Evolutionary conservation across 2,888 invertebrate species (phyloP).

Genomic region (Lochmaea crataegi): DNA sequence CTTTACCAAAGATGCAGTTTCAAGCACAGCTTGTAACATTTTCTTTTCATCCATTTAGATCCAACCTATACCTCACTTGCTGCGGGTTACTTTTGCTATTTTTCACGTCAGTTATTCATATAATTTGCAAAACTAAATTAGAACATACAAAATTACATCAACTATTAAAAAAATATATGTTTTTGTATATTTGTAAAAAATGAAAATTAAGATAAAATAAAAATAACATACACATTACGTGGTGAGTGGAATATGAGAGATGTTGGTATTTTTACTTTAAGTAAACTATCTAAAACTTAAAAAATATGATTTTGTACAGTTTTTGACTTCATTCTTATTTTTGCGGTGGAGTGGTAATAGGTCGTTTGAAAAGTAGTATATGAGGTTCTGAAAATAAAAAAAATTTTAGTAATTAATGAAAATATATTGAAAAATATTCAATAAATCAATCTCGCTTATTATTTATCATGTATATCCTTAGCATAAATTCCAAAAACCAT

Average conservation of each 20-base stretch:
- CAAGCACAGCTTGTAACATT: no score
- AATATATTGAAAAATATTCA: neutral
- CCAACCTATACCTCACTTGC: no score
- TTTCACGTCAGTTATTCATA: no score
- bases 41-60: no score
- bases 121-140: no score
- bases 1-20: no score
- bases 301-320: slow-evolving; percentile 26
- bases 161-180: no score
- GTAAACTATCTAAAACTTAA: slow-evolving; percentile 23
- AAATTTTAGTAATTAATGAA: neutral
- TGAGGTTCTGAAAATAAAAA: slow-evolving; percentile 79
- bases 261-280: slow-evolving; percentile 20
- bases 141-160: no score
- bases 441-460: no score
- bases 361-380: slow-evolving; percentile 85
- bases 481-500: no score
- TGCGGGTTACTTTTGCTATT: no score
- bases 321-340: slow-evolving; percentile 20
- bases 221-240: neutral
- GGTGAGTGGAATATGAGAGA: slow-evolving; percentile 1
- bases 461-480: no score
- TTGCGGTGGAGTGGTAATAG: slow-evolving; percentile 68
- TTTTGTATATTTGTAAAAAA: neutral
- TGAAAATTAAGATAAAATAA: neutral